phyloP scores from a whole-genome alignment of 2,888 invertebrate genomes.

The Argyra leucocephala region DNA sequence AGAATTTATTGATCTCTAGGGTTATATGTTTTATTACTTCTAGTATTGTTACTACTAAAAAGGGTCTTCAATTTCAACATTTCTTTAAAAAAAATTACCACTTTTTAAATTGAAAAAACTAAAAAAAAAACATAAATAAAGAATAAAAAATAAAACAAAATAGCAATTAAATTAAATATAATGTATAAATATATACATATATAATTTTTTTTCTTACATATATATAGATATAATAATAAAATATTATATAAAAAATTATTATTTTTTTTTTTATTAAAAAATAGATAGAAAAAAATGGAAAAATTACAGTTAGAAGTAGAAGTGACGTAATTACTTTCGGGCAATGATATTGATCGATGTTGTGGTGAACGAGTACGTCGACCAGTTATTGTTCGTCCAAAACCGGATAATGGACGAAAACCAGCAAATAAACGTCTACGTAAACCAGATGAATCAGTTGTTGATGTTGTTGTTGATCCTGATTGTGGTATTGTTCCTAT shows the following conservation, averaged over 20 bases:
- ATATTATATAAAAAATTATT: not conserved
- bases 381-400: slow-evolving; percentile 47
- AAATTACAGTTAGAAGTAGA: slow-evolving; percentile 30
- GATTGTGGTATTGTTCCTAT: slow-evolving; percentile 17
- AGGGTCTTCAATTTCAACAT: no score
- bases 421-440: slow-evolving; percentile 70
- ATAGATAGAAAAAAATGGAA: slow-evolving; percentile 26
- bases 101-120: no score
- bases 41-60: no score
- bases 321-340: slow-evolving; percentile 60
- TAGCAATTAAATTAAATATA: no score
- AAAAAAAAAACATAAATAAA: no score
- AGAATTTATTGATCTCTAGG: no score
- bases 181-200: no score
- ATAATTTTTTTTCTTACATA: no score
- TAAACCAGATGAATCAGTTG: slow-evolving; percentile 51
- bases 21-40: no score
- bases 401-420: slow-evolving; percentile 68
- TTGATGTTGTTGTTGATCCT: not conserved
- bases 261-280: slow-evolving; percentile 8
- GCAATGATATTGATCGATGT: slow-evolving; percentile 75
- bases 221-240: no score
- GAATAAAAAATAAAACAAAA: no score
- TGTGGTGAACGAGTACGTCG: slow-evolving; percentile 62
- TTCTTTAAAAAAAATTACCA: no score